Base-by-base conservation (phyloP, 1,140 invertebrate species). In the Aplysia californica region DNA sequence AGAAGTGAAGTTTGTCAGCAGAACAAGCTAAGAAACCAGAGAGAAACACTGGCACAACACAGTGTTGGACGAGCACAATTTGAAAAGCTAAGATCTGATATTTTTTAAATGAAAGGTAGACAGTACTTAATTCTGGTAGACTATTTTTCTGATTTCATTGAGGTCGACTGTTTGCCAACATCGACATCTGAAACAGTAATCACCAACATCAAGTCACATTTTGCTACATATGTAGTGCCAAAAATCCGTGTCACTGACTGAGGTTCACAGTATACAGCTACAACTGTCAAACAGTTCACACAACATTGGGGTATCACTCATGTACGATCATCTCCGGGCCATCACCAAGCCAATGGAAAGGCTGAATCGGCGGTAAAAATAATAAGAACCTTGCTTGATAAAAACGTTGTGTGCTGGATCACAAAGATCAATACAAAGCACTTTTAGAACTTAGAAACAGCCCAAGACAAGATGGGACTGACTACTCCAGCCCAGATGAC, bases 281-380 rank as follows among this genome's bases (percentile, higher is more conserved):
- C 6, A 20, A 61, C 10, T 18, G 10, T 61, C 29, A 20, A 31
- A 10, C 10, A 61, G 29, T 61, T 61, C 26, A 61, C 29, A 6
- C 6, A 61, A 61, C 10, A 61, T 10, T 61, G 58, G 58, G 29
- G 29, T 10, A 61, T 61, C 58, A 61, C 26, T 61, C 58, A 82
- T 56, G 55, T 73, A 18, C 72, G n/a, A 33, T 72, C 77, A 26
- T 75, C 77, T 26, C 82, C 79, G 6, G 26, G 65, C 6, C 72
- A 80, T 59, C 79, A 66, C 2, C 61, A 68, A 18, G 50, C 70
- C 0, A 84, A 83, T 72, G 82, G 82, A 15, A 79, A 81, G 71
- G 83, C 79, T 15, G 82, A 83, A 56, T 55, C 76, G 23, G 77
- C 82, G 18, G 80, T 85, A 0, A 82, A 83, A 73, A 69, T 75